These are phyloP conservation scores for Entomobrya proxima DNA, from an alignment of 2,888 invertebrate genomes.

Conservation along the genomic window DNA sequence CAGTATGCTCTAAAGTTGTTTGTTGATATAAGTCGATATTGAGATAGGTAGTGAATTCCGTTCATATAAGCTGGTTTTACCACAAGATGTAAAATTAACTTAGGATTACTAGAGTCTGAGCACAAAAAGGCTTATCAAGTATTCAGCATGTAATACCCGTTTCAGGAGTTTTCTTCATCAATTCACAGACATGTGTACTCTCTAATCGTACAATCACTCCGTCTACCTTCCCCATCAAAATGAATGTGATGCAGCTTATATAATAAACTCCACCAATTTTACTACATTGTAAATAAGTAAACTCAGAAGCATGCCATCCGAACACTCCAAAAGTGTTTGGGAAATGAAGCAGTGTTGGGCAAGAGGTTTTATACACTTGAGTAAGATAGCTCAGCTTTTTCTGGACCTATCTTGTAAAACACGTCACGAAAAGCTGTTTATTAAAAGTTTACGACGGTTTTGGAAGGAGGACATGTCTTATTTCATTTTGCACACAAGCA, in stretches of 20 bases:
- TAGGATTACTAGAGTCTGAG: too few relatives aligned
- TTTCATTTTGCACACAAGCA: not conserved
- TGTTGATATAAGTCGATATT: too few relatives aligned
- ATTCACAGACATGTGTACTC: constrained; percentile 73
- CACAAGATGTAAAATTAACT: too few relatives aligned
- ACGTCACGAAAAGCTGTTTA: not conserved
- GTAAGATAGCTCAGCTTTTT: too few relatives aligned
- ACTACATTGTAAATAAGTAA: not conserved
- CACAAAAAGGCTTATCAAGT: not conserved
- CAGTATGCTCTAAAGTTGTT: too few relatives aligned
- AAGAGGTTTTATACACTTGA: too few relatives aligned
- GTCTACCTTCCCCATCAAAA: constrained; percentile 6
- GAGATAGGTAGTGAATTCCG: too few relatives aligned
- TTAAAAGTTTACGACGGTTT: not conserved
- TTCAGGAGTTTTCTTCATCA: constrained; percentile 73
- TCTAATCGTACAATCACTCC: constrained; percentile 67
- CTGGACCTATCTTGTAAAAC: too few relatives aligned
- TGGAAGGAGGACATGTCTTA: not conserved
- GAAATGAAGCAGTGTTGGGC: not conserved
- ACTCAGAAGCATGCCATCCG: not conserved
- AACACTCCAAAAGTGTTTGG: too few relatives aligned
- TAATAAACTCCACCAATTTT: not conserved
- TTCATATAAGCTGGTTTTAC: not conserved
- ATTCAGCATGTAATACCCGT: constrained; percentile 69
- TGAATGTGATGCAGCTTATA: not conserved